These are phyloP conservation scores for Brachystomella parvula DNA, from an alignment of 1,140 invertebrate species.

Conservation along the genomic window DNA sequence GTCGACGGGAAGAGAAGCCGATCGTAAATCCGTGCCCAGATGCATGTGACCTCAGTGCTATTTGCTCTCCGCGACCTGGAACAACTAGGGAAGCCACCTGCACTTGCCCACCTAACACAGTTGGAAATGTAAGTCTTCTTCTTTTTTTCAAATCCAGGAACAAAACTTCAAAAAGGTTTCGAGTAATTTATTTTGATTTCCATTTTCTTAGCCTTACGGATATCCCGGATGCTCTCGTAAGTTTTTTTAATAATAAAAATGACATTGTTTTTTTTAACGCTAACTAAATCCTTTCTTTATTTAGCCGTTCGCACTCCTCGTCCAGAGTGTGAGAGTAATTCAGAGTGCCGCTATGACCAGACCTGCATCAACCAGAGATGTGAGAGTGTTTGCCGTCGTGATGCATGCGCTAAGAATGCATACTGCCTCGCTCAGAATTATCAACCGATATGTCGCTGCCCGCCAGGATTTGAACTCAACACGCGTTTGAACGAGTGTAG, in stretches of 20 bases:
- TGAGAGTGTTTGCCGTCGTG: conserved; percentile 63
- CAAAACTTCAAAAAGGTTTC: no score
- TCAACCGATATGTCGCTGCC: conserved; percentile 67
- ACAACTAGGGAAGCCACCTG: not conserved
- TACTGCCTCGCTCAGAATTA: conserved; percentile 69
- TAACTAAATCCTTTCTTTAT: not conserved
- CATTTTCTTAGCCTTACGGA: no score
- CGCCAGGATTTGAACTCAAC: conserved; percentile 64
- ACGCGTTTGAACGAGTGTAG: conserved; percentile 61
- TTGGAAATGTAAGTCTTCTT: no score
- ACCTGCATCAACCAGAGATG: conserved; percentile 67
- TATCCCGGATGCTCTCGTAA: not conserved
- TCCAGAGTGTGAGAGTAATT: conserved; percentile 64
- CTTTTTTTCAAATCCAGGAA: no score
- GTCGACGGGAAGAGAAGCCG: no score
- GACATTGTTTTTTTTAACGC: not conserved
- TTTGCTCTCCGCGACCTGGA: conserved; percentile 49
- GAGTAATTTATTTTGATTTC: no score
- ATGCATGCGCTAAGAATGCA: conserved; percentile 64
- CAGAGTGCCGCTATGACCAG: conserved; percentile 64
- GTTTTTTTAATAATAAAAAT: no score
- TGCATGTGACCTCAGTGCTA: conserved; percentile 61
- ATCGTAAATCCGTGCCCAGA: conserved; percentile 61
- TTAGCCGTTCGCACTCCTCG: conserved; percentile 38
- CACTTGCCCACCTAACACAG: conserved; percentile 54